Base-by-base conservation (phyloP, 2,888 invertebrate genomes). In the Diarsia mendica region DNA sequence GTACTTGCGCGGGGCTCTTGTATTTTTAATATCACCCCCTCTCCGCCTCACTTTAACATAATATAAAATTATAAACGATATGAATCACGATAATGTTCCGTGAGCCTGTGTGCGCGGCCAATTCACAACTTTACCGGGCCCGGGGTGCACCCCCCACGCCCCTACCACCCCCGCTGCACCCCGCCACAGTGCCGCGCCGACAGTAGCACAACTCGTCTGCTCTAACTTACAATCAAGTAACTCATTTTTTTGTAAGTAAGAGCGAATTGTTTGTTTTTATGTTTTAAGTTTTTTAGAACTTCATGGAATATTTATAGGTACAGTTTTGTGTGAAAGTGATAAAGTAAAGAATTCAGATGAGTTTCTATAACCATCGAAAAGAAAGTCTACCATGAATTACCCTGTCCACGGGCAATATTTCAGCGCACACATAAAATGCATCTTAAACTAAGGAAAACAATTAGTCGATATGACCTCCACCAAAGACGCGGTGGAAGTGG, bases 61-160 rank as follows among this genome's bases (percentile, higher is more conserved):
- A 96, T 96, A 96, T 95, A 96, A 96, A 96, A 96, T 96, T 96
- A 96, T 95, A 96, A 96, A 94, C 94, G 95, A 95, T 95, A 95
- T 96, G 95, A 96, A 96, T 96, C 96, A 96, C 95, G 95, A 95
- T 96, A 95, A 95, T 95, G 95, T 94, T 93, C 92, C 91, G 93
- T 91, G 93, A 91, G 91, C 90, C 92, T 93, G 94, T 92, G 93
- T 93, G 93, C 93, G 95, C 93, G 94, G 95, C 95, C 94, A 95
- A 95, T 96, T 95, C 95, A 95, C 95, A 95, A 95, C 90, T 96
- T 95, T 91, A 89, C 91, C 91, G 92, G 91, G 89, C 91, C 91
- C 89, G 91, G 90, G 91, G 88, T 89, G 89, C 82, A 85, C 87
- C 84, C 87, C 87, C 91, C 89, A 87, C 80, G 80, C 89, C 87